phyloP scores from a whole-genome alignment of 2,113 vertebrate genomes.

The Phainopepla nitens region DNA sequence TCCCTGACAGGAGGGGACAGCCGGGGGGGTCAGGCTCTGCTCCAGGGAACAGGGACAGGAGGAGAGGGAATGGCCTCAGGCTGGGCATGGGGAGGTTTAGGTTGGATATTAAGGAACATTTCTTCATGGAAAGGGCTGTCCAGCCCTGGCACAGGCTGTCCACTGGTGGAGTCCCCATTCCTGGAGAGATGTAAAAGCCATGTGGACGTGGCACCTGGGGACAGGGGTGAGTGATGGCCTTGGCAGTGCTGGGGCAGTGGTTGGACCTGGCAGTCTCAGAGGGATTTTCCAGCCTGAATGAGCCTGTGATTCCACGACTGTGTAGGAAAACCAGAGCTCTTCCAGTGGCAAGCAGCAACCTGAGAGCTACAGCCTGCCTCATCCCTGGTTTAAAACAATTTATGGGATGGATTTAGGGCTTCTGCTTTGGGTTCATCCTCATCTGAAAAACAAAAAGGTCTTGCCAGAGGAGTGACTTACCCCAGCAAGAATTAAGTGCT shows the following conservation, averaged over 20 bases:
- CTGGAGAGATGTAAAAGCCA: background rate
- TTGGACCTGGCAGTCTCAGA: background rate
- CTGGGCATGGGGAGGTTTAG: fast-evolving
- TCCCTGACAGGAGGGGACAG: background rate
- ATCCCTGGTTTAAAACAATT: background rate
- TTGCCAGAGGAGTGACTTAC: background rate
- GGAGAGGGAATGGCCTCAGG: background rate
- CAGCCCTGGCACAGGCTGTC: background rate
- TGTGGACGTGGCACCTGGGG: background rate
- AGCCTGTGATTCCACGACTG: background rate
- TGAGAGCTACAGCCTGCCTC: background rate
- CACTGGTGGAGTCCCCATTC: background rate
- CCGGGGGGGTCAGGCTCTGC: fast-evolving
- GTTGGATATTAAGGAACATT: background rate
- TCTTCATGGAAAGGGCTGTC: fast-evolving
- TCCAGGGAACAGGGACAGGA: background rate
- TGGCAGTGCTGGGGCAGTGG: background rate
- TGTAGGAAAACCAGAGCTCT: background rate
- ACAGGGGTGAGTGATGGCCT: background rate
- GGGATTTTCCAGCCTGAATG: background rate
- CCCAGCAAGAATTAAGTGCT: background rate
- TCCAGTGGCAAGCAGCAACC: background rate
- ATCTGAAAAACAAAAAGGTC: background rate
- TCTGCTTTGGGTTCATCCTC: background rate
- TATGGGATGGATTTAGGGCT: background rate